phyloP scores from a whole-genome alignment of 2,888 invertebrate species.

The Scaptomyza reducta region DNA sequence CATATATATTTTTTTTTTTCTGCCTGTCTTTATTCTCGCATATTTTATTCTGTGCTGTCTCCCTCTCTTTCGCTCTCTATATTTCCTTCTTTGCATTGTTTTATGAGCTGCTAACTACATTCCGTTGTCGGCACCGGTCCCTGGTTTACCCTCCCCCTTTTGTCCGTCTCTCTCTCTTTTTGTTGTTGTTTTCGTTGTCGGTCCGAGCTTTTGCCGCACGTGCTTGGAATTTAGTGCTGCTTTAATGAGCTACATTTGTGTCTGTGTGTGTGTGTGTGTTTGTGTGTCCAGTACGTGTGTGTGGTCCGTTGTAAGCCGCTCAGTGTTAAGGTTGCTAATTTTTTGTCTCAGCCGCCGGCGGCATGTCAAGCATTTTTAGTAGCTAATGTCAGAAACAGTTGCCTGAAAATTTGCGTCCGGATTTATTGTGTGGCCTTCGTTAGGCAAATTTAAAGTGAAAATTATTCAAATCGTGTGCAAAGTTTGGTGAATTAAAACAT shows the following conservation, averaged over 20 bases:
- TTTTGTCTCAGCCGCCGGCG: constrained; percentile 70
- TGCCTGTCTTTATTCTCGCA: constrained; percentile 27
- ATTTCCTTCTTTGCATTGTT: constrained; percentile 58
- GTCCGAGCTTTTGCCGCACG: constrained; percentile 56
- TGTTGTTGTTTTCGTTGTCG: constrained; percentile 54
- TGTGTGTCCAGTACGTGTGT: constrained; percentile 50
- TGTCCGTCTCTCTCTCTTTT: background rate
- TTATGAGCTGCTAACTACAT: constrained; percentile 80
- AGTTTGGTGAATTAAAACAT: constrained; percentile 26
- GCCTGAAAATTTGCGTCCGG: constrained; percentile 36
- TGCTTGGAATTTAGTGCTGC: constrained; percentile 74
- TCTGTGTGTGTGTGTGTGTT: constrained; percentile 18
- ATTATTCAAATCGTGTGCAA: constrained; percentile 46
- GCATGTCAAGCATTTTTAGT: constrained; percentile 74
- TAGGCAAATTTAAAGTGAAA: constrained; percentile 45
- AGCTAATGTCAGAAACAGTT: constrained; percentile 35
- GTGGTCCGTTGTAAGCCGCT: constrained; percentile 55
- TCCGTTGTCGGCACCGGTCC: constrained; percentile 48
- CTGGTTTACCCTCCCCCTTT: constrained; percentile 3
- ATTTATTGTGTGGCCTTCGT: constrained; percentile 54
- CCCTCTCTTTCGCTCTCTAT: constrained; percentile 3
- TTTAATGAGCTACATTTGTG: constrained; percentile 76
- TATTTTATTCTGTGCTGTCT: constrained; percentile 14
- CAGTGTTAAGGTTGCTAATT: constrained; percentile 75
- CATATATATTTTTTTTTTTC: constrained; percentile 27